phyloP scores from a whole-genome alignment of 2,888 invertebrate genomes.

The Chloromyia formosa region DNA sequence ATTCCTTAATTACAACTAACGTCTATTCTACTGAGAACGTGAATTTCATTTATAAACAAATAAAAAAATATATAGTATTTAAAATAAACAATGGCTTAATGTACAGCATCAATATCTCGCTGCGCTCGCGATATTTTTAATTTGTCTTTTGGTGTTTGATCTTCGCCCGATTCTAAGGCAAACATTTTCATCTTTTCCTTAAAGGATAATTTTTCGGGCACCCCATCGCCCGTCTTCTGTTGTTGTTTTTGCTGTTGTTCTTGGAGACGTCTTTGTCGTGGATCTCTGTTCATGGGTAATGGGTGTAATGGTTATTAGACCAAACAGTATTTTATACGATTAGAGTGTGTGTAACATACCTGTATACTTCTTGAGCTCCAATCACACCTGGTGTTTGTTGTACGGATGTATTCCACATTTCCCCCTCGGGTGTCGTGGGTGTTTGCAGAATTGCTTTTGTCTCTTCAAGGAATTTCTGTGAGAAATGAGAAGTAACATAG shows the following conservation, averaged over 20 bases:
- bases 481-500: conserved; percentile 38
- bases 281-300: conserved; percentile 73
- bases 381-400: conserved; percentile 93
- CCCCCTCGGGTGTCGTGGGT: conserved; percentile 73
- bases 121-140: conserved; percentile 96
- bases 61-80: conserved; percentile 1
- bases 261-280: conserved; percentile 85
- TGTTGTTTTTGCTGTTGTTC: conserved; percentile 76
- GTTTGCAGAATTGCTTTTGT: conserved; percentile 82
- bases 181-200: conserved; percentile 99
- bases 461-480: conserved; percentile 79
- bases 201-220: conserved; percentile 94
- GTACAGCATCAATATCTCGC: conserved; percentile 86
- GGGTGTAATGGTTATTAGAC: too few species aligned
- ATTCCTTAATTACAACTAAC: not conserved
- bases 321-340: too few species aligned
- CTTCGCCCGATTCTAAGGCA: conserved; percentile 94
- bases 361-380: conserved; percentile 97
- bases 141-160: conserved; percentile 91
- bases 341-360: conserved; percentile 64
- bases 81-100: conserved; percentile 59
- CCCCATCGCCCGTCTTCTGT: conserved; percentile 62
- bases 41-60: conserved; percentile 24
- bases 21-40: conserved; percentile 30
- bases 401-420: conserved; percentile 62